Evolutionary conservation across 2,888 invertebrate species (phyloP).

Genomic region (Neoitamus cyanurus): DNA sequence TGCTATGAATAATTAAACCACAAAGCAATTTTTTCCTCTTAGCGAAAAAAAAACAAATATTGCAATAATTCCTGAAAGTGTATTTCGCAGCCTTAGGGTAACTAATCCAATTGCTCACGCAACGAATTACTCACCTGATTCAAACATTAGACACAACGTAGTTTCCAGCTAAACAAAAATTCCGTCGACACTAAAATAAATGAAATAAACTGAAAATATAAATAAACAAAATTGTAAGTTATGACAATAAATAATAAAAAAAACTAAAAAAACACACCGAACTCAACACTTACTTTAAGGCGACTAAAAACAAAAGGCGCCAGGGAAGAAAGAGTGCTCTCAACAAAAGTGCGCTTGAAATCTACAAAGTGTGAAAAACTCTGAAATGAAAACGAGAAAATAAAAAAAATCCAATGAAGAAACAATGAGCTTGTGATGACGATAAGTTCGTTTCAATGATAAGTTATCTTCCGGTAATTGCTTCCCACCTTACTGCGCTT

Average conservation of each 20-base stretch:
- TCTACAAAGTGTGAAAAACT: conserved; percentile 13
- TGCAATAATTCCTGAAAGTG: neutral
- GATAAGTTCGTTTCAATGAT: neutral
- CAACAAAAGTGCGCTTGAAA: neutral
- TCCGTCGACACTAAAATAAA: neutral
- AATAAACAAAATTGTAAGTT: neutral
- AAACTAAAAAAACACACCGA: neutral
- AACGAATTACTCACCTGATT: conserved; percentile 17
- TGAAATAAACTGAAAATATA: conserved; percentile 24
- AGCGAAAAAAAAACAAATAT: neutral
- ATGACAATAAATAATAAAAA: neutral
- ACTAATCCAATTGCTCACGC: neutral
- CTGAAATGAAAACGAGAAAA: conserved; percentile 32
- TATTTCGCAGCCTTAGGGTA: neutral
- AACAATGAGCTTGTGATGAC: neutral
- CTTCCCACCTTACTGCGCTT: neutral
- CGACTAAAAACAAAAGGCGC: neutral
- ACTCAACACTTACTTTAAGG: conserved; percentile 15
- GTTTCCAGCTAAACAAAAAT: conserved; percentile 3
- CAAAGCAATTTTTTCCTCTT: neutral
- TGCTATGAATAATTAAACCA: neutral
- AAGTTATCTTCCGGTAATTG: conserved; percentile 5
- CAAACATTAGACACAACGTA: conserved; percentile 31
- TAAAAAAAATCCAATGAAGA: neutral
- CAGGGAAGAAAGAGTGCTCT: neutral